Percentiles rank a stretch among this genome's conserved stretches.
Conservation (phyloP, 1,140 invertebrate genomes). For the Spodoptera frugiperda region DNA sequence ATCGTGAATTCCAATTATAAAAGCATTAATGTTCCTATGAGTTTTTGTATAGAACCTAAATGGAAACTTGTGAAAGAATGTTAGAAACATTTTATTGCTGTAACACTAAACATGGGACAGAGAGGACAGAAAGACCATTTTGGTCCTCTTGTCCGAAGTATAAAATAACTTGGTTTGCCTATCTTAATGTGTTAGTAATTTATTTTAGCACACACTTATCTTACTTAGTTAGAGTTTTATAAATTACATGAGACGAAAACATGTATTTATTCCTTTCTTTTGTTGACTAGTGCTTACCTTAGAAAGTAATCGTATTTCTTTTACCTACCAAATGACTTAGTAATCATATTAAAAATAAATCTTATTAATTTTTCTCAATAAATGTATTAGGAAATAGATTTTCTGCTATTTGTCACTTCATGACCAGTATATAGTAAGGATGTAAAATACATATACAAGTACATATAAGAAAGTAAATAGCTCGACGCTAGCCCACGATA, state of each 20-base stretch:
- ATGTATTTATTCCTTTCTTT: no score
- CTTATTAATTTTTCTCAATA: no score
- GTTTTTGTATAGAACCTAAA: neutral
- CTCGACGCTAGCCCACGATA: constrained; percentile 6
- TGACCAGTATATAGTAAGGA: neutral
- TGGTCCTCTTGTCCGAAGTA: neutral
- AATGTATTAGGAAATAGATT: no score
- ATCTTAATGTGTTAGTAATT: neutral
- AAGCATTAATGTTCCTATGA: neutral
- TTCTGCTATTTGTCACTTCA: neutral
- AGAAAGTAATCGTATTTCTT: no score
- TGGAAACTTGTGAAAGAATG: constrained; percentile 27
- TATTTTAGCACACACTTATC: neutral
- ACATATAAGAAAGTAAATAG: constrained; percentile 22
- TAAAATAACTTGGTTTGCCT: neutral
- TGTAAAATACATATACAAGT: neutral
- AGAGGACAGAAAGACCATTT: neutral
- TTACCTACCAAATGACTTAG: no score
- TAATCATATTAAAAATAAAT: no score
- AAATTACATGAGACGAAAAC: no score
- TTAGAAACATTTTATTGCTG: constrained; percentile 32
- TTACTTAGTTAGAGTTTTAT: no score
- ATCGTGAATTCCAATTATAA: constrained; percentile 24
- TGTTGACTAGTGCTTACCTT: no score
- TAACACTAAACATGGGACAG: neutral